Percentiles rank a stretch among this genome's conserved stretches.
phyloP scores from a whole-genome alignment of 1,140 invertebrate genomes.

The Holotrichia oblita region DNA sequence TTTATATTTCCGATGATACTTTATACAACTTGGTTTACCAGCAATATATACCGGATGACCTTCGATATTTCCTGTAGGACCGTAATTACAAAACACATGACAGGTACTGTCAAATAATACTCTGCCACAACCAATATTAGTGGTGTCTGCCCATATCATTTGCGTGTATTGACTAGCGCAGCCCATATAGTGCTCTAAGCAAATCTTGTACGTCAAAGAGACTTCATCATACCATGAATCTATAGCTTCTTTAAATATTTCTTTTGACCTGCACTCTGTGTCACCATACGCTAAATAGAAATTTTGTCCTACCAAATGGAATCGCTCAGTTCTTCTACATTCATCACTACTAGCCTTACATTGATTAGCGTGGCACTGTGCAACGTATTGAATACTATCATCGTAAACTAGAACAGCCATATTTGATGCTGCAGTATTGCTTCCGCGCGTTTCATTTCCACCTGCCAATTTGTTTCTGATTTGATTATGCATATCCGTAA shows the following conservation, averaged over 20 bases:
- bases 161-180: slow-evolving; percentile 42
- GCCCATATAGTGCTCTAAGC: slow-evolving; percentile 23
- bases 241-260: not conserved
- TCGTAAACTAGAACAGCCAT: slow-evolving; percentile 43
- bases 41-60: slow-evolving; percentile 39
- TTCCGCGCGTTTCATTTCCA: not conserved
- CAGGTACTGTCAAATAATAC: not conserved
- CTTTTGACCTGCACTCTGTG: not conserved
- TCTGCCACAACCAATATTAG: slow-evolving; percentile 43
- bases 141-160: slow-evolving; percentile 45
- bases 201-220: slow-evolving; percentile 1
- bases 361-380: slow-evolving; percentile 35
- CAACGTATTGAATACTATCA: slow-evolving; percentile 35
- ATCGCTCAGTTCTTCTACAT: slow-evolving; percentile 36
- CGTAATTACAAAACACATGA: slow-evolving; percentile 46
- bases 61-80: slow-evolving; percentile 42
- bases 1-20: not conserved
- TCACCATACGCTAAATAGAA: slow-evolving; percentile 22
- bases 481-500: slow-evolving; percentile 14
- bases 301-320: slow-evolving; percentile 40
- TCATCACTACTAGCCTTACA: slow-evolving; percentile 35
- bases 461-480: slow-evolving; percentile 4
- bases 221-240: slow-evolving; percentile 41
- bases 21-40: slow-evolving; percentile 11
- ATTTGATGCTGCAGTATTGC: slow-evolving; percentile 31